A percentile compares a stretch with the other conserved stretches of the same genome.
phyloP scores from a whole-genome alignment of 2,888 invertebrate genomes.

The Synergus umbraculus region DNA sequence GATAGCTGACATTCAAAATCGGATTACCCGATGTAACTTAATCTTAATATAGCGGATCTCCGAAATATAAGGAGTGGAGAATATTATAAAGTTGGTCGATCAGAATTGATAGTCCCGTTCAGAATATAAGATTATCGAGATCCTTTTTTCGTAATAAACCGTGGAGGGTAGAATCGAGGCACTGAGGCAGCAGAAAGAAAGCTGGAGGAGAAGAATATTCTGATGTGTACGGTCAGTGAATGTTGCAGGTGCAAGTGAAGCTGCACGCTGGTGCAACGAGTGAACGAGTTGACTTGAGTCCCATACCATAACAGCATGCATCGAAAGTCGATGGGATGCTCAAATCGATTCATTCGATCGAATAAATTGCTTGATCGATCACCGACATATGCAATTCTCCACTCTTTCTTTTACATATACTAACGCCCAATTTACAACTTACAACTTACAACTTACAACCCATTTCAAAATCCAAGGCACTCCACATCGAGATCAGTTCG shows the following conservation, averaged over 20 bases:
- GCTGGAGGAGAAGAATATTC: slow-evolving; percentile 32
- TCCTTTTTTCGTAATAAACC: slow-evolving; percentile 9
- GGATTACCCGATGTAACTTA: too few species aligned
- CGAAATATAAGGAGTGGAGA: background rate
- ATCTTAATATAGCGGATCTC: too few species aligned
- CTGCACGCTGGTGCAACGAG: slow-evolving; percentile 37
- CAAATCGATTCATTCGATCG: slow-evolving; percentile 37
- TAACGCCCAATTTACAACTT: background rate
- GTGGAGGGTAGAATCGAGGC: slow-evolving; percentile 18
- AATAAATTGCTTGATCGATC: slow-evolving; percentile 38
- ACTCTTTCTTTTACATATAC: background rate
- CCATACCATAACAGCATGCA: background rate
- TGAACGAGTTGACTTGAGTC: background rate
- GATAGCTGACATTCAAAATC: too few species aligned
- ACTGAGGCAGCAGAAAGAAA: slow-evolving; percentile 13
- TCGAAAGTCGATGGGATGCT: slow-evolving; percentile 15
- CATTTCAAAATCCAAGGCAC: background rate
- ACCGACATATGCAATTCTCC: slow-evolving; percentile 31
- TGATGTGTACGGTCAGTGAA: slow-evolving; percentile 29
- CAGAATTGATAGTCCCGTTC: slow-evolving; percentile 25
- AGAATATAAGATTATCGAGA: slow-evolving; percentile 29
- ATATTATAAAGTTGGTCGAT: slow-evolving; percentile 35
- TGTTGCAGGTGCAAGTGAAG: slow-evolving; percentile 37
- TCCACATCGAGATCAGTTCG: slow-evolving; percentile 1
- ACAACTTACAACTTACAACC: slow-evolving; percentile 16